Evolutionary conservation across 2,113 vertebrate genomes (phyloP), one percentile per base, ranked within the genome.

Genomic region (Stegostoma tigrinum): DNA sequence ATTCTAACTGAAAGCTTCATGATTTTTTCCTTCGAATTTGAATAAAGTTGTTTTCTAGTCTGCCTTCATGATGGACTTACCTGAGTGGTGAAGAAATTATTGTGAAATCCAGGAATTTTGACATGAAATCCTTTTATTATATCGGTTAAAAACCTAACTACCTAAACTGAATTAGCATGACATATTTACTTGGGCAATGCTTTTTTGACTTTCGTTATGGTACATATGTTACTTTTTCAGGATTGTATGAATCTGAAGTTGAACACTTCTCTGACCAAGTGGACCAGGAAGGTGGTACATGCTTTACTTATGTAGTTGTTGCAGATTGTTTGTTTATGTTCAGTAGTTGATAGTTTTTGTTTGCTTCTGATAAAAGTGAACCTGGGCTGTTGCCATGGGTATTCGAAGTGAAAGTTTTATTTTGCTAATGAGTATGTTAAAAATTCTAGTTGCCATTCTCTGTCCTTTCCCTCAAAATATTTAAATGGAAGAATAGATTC

Each of bases 221-320:
- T 94, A 68, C 38, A 70, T 12, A 45, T 67, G n/a, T 38, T 66
- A 34, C 45, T 95, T 72, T 72, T 68, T 34, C 4, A 75, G 38
- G 38, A 70, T 45, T 27, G 14, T 72, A 75, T 75, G 94, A 95
- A 45, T 48, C 45, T 15, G 42, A 95, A 52, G 14, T 34, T 24
- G 94, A 95, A 95, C 42, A 95, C 30, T 95, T 95, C 67, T 95
- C 68, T 72, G 94, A 95, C 27, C 94, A 95, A 52, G 42, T 48
- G 68, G 94, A 95, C 24, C 48, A 45, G 72, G 94, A 95, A 95
- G 94, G 94, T 95, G 12, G 21, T 72, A 52, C 19, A 45, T 27
- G 38, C 38, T 72, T 27, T 72, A 45, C 27, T 72, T 72, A 75
- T 52, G 72, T 94, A 94, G 7, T 94, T 94, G 19, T 21, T 42